Percentiles rank a stretch among this genome's conserved stretches.
These are phyloP conservation scores for Glossophaga mutica DNA, from an alignment of 2,797 vertebrate genomes.

Conservation along the genomic window DNA sequence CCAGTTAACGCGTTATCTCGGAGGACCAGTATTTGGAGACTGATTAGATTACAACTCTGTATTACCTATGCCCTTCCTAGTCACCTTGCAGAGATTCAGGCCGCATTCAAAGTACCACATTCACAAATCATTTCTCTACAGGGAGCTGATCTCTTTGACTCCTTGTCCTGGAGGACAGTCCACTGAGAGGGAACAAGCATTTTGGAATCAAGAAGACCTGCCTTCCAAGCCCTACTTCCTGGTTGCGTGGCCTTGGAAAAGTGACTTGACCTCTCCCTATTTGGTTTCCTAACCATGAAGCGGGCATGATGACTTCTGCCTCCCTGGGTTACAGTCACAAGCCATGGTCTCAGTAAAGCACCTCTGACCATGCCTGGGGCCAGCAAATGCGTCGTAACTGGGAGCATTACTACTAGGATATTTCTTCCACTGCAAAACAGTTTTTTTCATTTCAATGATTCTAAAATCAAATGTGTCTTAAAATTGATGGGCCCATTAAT, in stretches of 20 bases:
- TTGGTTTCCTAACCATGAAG: not conserved
- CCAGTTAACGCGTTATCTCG: not conserved
- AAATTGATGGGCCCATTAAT: not conserved
- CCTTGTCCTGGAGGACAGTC: not conserved
- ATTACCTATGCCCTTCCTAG: not conserved
- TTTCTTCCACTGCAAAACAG: not conserved
- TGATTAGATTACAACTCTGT: not conserved
- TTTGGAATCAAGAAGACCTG: not conserved
- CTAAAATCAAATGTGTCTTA: not conserved
- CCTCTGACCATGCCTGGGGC: not conserved
- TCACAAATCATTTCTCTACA: not conserved
- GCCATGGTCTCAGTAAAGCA: not conserved
- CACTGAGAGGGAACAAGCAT: not conserved
- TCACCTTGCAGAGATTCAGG: not conserved
- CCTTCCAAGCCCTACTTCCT: not conserved
- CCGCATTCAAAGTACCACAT: not conserved
- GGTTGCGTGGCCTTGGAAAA: not conserved
- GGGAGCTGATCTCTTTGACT: not conserved
- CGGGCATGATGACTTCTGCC: not conserved
- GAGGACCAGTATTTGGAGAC: not conserved
- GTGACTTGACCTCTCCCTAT: not conserved
- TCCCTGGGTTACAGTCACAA: not conserved
- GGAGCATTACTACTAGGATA: not conserved
- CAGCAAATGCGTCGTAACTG: not conserved
- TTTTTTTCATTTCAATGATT: constrained; percentile 7